Evolutionary conservation across 2,113 vertebrate genomes (phyloP).

Genomic region (Mandrillus leucophaeus): DNA sequence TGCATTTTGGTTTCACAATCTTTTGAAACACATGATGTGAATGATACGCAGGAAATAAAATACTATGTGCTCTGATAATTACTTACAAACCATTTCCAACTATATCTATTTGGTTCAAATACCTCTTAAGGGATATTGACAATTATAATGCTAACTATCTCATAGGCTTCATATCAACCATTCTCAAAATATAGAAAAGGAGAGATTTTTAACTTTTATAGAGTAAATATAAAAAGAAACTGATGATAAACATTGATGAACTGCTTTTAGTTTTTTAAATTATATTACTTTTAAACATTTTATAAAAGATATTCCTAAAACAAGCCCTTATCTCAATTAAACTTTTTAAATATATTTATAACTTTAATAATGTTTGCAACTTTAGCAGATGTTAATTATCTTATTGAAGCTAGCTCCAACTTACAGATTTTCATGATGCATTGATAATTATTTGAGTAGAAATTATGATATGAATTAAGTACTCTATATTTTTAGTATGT

Average conservation of each 20-base stretch:
- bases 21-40: neutral
- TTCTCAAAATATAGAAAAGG: neutral
- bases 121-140: neutral
- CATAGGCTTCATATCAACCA: neutral
- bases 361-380: neutral
- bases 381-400: neutral
- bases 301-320: neutral
- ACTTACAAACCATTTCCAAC: neutral
- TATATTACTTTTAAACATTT: neutral
- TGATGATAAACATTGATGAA: neutral
- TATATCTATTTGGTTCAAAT: neutral
- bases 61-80: neutral
- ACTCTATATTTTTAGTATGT: neutral
- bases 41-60: neutral
- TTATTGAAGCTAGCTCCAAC: neutral
- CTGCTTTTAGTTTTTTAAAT: neutral
- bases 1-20: neutral
- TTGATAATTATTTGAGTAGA: constrained; percentile 21
- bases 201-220: neutral
- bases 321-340: neutral
- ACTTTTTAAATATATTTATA: neutral
- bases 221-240: neutral
- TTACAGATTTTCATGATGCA: neutral
- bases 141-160: neutral
- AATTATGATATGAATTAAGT: constrained; percentile 31